Percentiles rank a stretch among this genome's conserved stretches.
These are phyloP conservation scores for Corythucha ciliata DNA, from an alignment of 2,888 invertebrate genomes.

Conservation along the genomic window DNA sequence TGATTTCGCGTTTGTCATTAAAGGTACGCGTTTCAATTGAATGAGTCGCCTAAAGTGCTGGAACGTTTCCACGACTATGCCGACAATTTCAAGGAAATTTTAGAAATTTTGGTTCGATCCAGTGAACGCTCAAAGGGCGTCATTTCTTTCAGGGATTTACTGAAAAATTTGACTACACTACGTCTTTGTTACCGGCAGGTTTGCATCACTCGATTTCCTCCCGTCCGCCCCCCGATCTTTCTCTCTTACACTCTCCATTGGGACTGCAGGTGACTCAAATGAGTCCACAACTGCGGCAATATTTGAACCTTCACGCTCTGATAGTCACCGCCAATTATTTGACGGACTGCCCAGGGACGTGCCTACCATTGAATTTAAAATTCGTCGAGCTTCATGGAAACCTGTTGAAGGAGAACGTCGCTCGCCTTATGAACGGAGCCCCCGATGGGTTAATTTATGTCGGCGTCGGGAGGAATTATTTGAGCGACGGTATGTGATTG, in stretches of 20 bases:
- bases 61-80: constrained; percentile 9
- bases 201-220: not conserved
- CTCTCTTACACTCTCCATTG: not conserved
- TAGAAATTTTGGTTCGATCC: constrained; percentile 4
- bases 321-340: constrained; percentile 22
- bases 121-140: constrained; percentile 17
- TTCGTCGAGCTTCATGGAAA: constrained; percentile 22
- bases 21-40: constrained; percentile 9
- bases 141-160: constrained; percentile 11
- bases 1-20: no score
- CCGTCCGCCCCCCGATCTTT: no score
- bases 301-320: constrained; percentile 11
- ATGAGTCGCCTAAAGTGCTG: constrained; percentile 12
- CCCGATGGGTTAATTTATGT: constrained; percentile 14
- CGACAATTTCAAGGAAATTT: constrained; percentile 9
- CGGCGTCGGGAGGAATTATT: constrained; percentile 20
- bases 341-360: constrained; percentile 10
- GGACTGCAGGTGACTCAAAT: constrained; percentile 20
- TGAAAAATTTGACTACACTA: constrained; percentile 9
- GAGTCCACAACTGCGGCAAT: constrained; percentile 11
- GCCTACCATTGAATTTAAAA: constrained; percentile 17
- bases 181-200: constrained; percentile 12
- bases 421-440: not conserved
- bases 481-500: constrained; percentile 5
- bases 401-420: constrained; percentile 9